These are phyloP conservation scores for Catostylus mosaicus DNA, from an alignment of 30 jellyfish, hydroid and myxozoan species.

Conservation along the genomic window DNA sequence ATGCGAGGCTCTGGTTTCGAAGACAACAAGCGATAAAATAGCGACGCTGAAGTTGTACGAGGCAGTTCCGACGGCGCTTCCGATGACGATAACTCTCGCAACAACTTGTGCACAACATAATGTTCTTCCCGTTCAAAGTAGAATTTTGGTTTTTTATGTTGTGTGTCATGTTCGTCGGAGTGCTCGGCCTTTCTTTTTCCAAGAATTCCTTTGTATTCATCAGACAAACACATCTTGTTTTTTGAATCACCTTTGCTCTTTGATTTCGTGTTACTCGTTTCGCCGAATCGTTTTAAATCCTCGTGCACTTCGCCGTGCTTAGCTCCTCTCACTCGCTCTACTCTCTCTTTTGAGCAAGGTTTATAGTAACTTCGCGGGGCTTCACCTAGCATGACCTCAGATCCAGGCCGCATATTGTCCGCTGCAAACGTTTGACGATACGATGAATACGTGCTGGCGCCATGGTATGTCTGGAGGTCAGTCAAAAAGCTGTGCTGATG, in stretches of 20 bases:
- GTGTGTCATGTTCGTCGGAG: slow-evolving; percentile 40
- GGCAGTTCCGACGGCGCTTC: slow-evolving; percentile 52
- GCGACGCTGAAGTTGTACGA: slow-evolving; percentile 67
- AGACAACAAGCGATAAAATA: slow-evolving; percentile 62
- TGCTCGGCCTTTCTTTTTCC: slow-evolving; percentile 54
- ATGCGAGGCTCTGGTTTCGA: slow-evolving; percentile 71
- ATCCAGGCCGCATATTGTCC: slow-evolving; percentile 65
- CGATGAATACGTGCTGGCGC: slow-evolving; percentile 63
- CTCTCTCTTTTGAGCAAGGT: slow-evolving; percentile 52
- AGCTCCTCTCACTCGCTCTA: slow-evolving; percentile 8
- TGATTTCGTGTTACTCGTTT: neutral
- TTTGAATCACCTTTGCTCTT: slow-evolving; percentile 18
- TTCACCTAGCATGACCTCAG: slow-evolving; percentile 71
- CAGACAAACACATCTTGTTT: slow-evolving; percentile 37
- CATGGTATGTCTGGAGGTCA: slow-evolving; percentile 80
- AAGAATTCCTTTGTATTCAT: slow-evolving; percentile 18
- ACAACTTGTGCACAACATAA: slow-evolving; percentile 57
- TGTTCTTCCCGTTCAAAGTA: slow-evolving; percentile 74
- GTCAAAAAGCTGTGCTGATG: slow-evolving; percentile 62
- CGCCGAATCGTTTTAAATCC: slow-evolving; percentile 29
- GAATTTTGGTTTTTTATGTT: slow-evolving; percentile 49
- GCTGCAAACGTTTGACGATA: slow-evolving; percentile 60
- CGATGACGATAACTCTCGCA: slow-evolving; percentile 59
- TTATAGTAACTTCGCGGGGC: slow-evolving; percentile 36
- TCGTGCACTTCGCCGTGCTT: slow-evolving; percentile 35